Evolutionary conservation across 2,113 vertebrate genomes (phyloP), one percentile per base, ranked within the genome.

Genomic region (Phrynosoma blainvillii): DNA sequence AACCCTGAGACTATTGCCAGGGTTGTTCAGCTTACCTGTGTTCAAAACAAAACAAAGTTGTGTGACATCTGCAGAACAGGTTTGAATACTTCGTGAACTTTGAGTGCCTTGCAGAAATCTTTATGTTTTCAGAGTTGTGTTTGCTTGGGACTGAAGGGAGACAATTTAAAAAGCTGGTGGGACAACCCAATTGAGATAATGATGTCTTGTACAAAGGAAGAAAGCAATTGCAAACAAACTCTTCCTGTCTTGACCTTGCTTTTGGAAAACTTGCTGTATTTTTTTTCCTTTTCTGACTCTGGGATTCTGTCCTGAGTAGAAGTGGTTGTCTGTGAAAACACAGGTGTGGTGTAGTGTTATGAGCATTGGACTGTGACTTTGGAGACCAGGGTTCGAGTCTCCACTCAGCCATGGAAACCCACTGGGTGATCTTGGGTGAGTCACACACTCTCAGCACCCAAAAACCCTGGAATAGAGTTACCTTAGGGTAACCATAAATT

Each of bases 121-220:
- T 32, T 36, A n/a, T 65, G 62, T 65, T 87, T 83, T 79, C 30
- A 68, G 89, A 75, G 14, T 62, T 66, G 12, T 3, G 59, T 14
- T 71, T 59, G 73, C 52, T 14, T 78, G 25, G 42, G 30, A 40
- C 42, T 18, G 30, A 14, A 73, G 74, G 47, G 68, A 27, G 59
- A 71, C 36, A n/a, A 77, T 77, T 88, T 52, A 84, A 90, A 75
- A 79, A 85, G 27, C 82, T 85, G 71, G 71, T 90, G 88, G 77
- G 71, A 82, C 77, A 81, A 14, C 56, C 66, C 21, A 68, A 25
- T 75, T 75, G 70, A 84, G 16, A 70, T 66, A 73, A n/a, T 65
- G 80, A 10, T 79, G 30, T 66, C 78, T 52, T 42, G 47, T 84
- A 68, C 65, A 71, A 13, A 36, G n/a, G 70, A 56, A 42, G 77